phyloP scores from a whole-genome alignment of 2,797 vertebrate genomes.

The Hoplostethus atlanticus region DNA sequence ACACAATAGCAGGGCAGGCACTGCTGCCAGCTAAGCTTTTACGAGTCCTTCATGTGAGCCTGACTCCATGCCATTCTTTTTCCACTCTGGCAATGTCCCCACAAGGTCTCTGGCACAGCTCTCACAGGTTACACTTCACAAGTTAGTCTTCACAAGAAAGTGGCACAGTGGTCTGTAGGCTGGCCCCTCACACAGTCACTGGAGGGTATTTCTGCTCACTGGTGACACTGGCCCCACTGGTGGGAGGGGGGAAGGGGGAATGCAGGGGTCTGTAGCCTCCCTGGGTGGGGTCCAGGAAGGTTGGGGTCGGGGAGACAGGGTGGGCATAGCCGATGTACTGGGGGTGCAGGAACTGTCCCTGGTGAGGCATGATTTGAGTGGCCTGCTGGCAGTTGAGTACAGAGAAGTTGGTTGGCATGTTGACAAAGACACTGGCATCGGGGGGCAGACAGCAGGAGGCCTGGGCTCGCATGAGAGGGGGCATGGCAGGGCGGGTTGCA shows the following conservation, averaged over 20 bases:
- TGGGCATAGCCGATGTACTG: constrained; percentile 95
- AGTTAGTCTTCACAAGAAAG: constrained; percentile 41
- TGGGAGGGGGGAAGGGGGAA: constrained; percentile 90
- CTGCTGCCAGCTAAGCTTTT: constrained; percentile 60
- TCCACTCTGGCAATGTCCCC: constrained; percentile 44
- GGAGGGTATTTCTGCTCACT: constrained; percentile 95
- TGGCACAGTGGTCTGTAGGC: constrained; percentile 52
- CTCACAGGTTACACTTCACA: constrained; percentile 62
- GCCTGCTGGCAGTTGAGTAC: constrained; percentile 98
- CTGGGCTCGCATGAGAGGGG: constrained; percentile 88
- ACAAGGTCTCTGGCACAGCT: constrained; percentile 51
- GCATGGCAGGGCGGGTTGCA: constrained; percentile 75
- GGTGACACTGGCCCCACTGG: constrained; percentile 78
- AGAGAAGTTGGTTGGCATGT: constrained; percentile 98
- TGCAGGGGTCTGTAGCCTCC: constrained; percentile 92
- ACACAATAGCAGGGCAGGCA: constrained; percentile 61
- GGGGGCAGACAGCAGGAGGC: constrained; percentile 94
- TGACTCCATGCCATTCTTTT: constrained; percentile 45
- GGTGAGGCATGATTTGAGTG: constrained; percentile 96
- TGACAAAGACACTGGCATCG: constrained; percentile 94
- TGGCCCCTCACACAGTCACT: constrained; percentile 89
- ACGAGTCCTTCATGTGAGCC: constrained; percentile 75
- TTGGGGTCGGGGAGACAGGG: constrained; percentile 81
- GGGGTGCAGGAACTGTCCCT: constrained; percentile 95
- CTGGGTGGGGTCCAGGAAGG: constrained; percentile 91